A percentile compares a stretch with the other conserved stretches of the same genome.
Conservation (phyloP, 2,113 vertebrate genomes). For the Chionis minor region DNA sequence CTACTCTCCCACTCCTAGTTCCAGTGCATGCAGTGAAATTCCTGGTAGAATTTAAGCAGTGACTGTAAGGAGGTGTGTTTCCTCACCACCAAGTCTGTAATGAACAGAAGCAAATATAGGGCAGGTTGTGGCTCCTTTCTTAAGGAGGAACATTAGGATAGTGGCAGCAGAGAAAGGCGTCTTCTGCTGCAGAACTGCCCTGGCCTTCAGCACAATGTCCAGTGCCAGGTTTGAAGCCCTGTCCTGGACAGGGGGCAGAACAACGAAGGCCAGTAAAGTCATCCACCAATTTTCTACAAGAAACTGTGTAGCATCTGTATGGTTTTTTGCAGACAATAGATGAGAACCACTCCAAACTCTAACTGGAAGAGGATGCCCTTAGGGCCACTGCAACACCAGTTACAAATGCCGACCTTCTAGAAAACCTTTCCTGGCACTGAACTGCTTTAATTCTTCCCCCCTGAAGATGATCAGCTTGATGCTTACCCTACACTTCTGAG, state of each 20-base stretch:
- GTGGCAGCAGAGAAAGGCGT: background rate
- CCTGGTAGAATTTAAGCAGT: background rate
- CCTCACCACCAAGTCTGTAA: background rate
- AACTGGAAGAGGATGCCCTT: background rate
- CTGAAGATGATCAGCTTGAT: background rate
- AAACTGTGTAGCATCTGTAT: background rate
- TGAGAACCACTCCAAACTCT: background rate
- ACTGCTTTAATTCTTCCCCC: background rate
- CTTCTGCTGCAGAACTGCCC: background rate
- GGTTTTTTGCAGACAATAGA: background rate
- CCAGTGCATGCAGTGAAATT: background rate
- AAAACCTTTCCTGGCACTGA: background rate
- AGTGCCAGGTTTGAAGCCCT: background rate
- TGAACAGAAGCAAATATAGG: background rate
- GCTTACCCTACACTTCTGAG: background rate
- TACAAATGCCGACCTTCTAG: background rate
- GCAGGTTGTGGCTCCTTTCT: background rate
- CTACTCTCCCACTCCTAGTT: background rate
- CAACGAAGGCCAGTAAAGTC: background rate
- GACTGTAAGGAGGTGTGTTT: background rate
- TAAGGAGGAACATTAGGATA: background rate
- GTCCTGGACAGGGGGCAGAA: background rate
- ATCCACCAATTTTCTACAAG: background rate
- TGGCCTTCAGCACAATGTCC: background rate
- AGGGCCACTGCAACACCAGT: background rate